Evolutionary conservation across 35 echinoderm and acorn worm species (phyloP), one percentile per base, ranked within the genome.

Genomic region (Acanthaster planci): DNA sequence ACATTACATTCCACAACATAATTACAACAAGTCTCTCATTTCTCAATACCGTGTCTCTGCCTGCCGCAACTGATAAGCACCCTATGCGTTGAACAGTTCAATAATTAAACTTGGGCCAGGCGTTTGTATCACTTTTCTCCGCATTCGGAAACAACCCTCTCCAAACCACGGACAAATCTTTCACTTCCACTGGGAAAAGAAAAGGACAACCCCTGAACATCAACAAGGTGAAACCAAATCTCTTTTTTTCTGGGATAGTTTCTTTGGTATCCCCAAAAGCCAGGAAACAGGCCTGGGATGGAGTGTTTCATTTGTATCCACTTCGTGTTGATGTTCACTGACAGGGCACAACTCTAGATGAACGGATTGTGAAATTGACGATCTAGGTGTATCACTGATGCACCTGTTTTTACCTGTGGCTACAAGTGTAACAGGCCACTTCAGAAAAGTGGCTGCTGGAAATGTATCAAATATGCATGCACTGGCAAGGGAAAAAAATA

Each of bases 1-100:
- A 72, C 34, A 26, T 31, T 31, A 72, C 64, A 72, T 72, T 72
- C 64, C 64, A 72, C 34, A 72, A 72, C 64, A 72, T 72, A 72
- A 72, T 72, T 72, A 72, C 64, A 72, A 72, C 64, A 31, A 47
- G 64, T 72, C 64, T 72, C 64, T 72, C 30, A 26, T 72, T 72
- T 72, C 64, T 72, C 64, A 30, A 26, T 34, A 47, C 19, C 30
- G 64, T 27, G 22, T 72, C 29, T 15, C 26, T 0, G 64, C 64
- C 64, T 72, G 23, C 26, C 34, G 23, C 23, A 29, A 72, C 64
- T 72, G 7, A 72, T 34, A 23, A 72, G 26, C 22, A 72, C 26
- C 64, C 26, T 26, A 10, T 31, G 8, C 14, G 9, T 16, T 35
- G 29, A 72, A 72, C 26, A 72, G 30, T 34, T 72, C 64, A 72